Evolutionary conservation across 1,140 invertebrate species (phyloP), one percentile per base, ranked within the genome.

Genomic region (Aphaenogaster ashmeadi): DNA sequence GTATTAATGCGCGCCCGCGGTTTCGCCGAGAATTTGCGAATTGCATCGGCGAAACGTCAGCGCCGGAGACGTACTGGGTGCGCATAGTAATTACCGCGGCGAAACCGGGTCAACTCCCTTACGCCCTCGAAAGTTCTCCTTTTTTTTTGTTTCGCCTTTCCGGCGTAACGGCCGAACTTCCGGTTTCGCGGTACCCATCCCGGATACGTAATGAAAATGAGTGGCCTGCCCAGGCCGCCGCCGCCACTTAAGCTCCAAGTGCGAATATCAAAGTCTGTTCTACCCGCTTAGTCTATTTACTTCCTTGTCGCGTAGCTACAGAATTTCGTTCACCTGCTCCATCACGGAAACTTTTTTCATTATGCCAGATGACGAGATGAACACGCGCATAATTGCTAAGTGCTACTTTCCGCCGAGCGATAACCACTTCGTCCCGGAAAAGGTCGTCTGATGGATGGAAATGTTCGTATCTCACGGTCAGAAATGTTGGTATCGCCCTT

Each of bases 1-100:
- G 13, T 50, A 74, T 84, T 56, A 58, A 85, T 72, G 54, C 50
- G n/a, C 27, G 64, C 50, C 21, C 21, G 54, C 21, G 33, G 81
- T 58, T 84, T 84, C 41, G 56, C 33, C 56, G 69, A 66, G 60
- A 54, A 85, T 87, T 87, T 66, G 52, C 66, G 67, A 83, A 83
- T 72, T 75, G 69, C 64, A 85, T 85, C 86, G 71, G 80, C 21
- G 60, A 87, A 87, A 87, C 69, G 80, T 87, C 69, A 84, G 69
- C 74, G 54, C 41, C 54, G 69, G 54, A 74, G 69, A 84, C 54
- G 69, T 52, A 62, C 71, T 62, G 54, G 36, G 38, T 44, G 41
- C 52, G 72, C 54, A 56, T 86, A 69, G 87, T 87, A 88, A 88
- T 80, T 88, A 88, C 44, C 74, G 56, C 54, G 38, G 47, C 41